Conservation (phyloP, 2,888 invertebrate genomes). For the Drosophila testacea region DNA sequence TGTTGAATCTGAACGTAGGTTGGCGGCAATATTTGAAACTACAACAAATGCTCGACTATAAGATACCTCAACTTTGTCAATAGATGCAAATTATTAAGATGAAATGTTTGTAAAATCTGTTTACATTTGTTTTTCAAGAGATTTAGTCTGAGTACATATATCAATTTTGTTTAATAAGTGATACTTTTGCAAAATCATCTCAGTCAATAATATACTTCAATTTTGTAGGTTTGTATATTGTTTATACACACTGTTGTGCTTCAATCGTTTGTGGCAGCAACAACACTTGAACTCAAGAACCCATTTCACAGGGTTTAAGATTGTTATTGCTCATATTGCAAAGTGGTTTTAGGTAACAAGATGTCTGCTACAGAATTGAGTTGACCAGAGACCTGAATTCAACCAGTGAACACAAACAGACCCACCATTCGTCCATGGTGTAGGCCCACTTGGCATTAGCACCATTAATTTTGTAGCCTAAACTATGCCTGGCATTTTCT, state of each 20-base stretch:
- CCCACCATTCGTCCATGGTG: conserved; percentile 5
- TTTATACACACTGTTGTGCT: conserved; percentile 3
- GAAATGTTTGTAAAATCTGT: neutral
- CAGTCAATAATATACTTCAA: neutral
- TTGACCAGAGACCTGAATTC: conserved; percentile 40
- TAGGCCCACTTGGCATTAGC: conserved; percentile 65
- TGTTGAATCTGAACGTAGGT: conserved; percentile 47
- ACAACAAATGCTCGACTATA: conserved; percentile 17
- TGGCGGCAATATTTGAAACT: neutral
- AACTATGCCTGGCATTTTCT: conserved; percentile 62
- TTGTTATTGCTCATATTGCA: conserved; percentile 57
- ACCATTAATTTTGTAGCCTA: conserved; percentile 75
- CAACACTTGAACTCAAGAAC: conserved; percentile 42
- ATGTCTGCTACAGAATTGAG: conserved; percentile 59
- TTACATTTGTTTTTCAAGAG: neutral
- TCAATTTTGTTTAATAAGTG: neutral
- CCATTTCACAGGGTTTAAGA: conserved; percentile 40
- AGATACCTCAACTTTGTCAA: conserved; percentile 17
- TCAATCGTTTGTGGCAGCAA: conserved; percentile 8
- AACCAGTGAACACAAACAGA: conserved; percentile 16
- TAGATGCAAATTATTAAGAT: neutral
- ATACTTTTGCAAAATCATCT: neutral
- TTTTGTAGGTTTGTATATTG: neutral
- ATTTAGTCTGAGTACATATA: neutral
- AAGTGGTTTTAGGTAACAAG: conserved; percentile 62